Evolutionary conservation across 2,113 vertebrate genomes (phyloP), one percentile per base, ranked within the genome.

Genomic region (Orientallactaga bullata): DNA sequence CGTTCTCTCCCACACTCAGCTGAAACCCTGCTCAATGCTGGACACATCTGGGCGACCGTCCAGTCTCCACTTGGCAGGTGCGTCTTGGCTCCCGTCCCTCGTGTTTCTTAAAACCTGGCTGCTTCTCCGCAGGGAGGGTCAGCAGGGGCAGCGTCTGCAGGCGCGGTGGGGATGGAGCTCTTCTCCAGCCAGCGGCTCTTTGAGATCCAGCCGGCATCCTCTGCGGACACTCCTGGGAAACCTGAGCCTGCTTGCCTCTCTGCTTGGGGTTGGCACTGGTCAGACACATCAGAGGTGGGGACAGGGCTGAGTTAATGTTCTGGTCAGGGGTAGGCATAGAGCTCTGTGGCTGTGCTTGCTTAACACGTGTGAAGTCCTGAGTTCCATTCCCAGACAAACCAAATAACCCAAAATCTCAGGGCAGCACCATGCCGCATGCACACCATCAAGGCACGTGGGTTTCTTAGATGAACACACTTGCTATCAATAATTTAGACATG

Each of bases 401-500:
- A 35, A 55, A 80, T 17, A 58, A 32, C 20, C 7, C 10, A 35
- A 58, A 16, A 61, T 2, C 32, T 0, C 17, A 8, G 92, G 86
- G n/a, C 2, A 10, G n/a, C 0, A 0, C 6, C 32, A 0, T 3
- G 51, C 51, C 12, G 81, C 60, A 16, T 0, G 24, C 0, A 0
- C 74, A 63, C 2, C 4, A 5, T 2, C 26, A 88, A 95, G 81
- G 5, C 4, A 18, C 0, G 10, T 85, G 6, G 6, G 92, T 90
- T 95, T 42, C 94, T 88, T 65, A 65, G 95, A 2, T 9, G 66
- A 95, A 94, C 71, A 20, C 1, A 78, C 8, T 65, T 16, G 55
- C 77, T 4, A 95, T 97, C 94, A 97, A 95, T 97, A 96, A 98
- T 97, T 96, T 94, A 97, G 93, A 93, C 68, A 2, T 0, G 37